Evolutionary conservation across 2,888 invertebrate genomes (phyloP).

Genomic region (Carcina quercana): DNA sequence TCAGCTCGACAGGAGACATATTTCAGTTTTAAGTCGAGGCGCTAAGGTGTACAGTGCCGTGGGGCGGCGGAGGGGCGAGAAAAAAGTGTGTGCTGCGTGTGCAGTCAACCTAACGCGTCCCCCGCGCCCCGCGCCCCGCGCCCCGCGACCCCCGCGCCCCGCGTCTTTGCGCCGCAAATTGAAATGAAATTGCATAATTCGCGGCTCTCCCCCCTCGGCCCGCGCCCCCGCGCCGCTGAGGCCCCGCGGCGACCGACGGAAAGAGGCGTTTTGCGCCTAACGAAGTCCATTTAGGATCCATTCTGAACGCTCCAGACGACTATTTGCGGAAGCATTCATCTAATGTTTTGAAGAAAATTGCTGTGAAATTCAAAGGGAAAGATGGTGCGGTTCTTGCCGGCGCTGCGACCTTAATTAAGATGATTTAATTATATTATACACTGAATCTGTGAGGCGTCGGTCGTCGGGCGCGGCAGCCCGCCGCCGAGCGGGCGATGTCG

Average conservation of each 20-base stretch:
- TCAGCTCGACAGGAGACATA: conserved; percentile 30
- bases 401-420: no score
- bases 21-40: conserved; percentile 33
- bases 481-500: no score
- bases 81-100: conserved; percentile 59
- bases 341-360: no score
- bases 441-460: no score
- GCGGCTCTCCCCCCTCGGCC: conserved; percentile 18
- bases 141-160: conserved; percentile 14
- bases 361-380: no score
- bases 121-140: conserved; percentile 19
- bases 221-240: conserved; percentile 41
- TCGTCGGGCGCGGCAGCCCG: no score
- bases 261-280: conserved; percentile 43
- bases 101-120: conserved; percentile 47
- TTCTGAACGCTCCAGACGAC: conserved; percentile 16
- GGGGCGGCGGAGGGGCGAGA: conserved; percentile 38
- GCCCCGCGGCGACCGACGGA: conserved; percentile 22
- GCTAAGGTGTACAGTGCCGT: conserved; percentile 43
- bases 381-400: no score
- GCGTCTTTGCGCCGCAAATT: conserved; percentile 50
- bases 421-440: no score
- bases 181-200: conserved; percentile 70
- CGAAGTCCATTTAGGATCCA: conserved; percentile 47
- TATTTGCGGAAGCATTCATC: conserved; percentile 20